Percentiles rank a stretch among this genome's conserved stretches.
These are phyloP conservation scores for Tethea ocularis DNA, from an alignment of 2,888 invertebrate species.

Conservation along the genomic window DNA sequence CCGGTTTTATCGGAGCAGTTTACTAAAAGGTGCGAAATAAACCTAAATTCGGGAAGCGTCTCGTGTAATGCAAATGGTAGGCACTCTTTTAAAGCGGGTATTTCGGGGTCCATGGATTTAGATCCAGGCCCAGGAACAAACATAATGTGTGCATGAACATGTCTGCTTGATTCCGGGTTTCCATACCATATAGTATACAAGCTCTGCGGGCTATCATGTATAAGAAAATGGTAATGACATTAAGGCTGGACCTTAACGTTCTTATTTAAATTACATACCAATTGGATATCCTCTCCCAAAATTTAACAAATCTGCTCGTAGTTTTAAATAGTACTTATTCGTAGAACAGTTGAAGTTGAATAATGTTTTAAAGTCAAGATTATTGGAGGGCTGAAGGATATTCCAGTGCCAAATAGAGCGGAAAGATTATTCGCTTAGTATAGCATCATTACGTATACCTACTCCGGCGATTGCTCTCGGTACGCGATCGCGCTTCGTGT, in stretches of 20 bases:
- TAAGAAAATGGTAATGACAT: too few relatives aligned
- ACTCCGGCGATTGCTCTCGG: conserved; percentile 33
- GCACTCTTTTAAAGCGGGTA: too few relatives aligned
- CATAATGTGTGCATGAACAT: too few relatives aligned
- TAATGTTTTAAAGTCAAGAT: neutral
- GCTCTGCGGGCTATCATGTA: too few relatives aligned
- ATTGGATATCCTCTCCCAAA: too few relatives aligned
- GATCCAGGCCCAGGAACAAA: too few relatives aligned
- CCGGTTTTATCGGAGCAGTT: neutral
- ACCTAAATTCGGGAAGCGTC: neutral
- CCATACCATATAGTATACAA: too few relatives aligned
- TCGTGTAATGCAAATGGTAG: neutral
- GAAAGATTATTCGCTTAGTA: conserved; percentile 57
- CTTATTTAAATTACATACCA: too few relatives aligned
- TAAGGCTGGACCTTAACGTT: too few relatives aligned
- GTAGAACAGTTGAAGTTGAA: neutral
- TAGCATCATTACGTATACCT: conserved; percentile 55
- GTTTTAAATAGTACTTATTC: neutral
- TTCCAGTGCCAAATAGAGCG: conserved; percentile 42
- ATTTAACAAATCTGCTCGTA: too few relatives aligned
- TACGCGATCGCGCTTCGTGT: conserved; percentile 14
- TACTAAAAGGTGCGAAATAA: neutral
- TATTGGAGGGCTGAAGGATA: neutral
- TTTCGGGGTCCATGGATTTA: too few relatives aligned
- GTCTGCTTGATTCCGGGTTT: too few relatives aligned